phyloP scores from a whole-genome alignment of 2,888 invertebrate genomes.

The Dryococelus australis region DNA sequence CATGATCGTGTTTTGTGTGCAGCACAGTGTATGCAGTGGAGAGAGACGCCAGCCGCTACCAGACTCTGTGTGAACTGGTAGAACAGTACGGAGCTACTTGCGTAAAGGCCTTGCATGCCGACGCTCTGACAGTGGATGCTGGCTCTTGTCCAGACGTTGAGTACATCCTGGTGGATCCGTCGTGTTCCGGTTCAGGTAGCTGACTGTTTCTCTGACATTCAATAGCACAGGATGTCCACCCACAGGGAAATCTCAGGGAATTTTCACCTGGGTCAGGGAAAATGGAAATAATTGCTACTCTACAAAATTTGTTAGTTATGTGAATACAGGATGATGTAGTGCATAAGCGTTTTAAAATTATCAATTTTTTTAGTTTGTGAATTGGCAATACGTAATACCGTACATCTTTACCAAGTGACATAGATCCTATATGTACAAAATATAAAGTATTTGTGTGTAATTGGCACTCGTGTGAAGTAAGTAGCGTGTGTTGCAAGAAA shows the following conservation, averaged over 20 bases:
- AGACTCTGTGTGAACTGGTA: constrained; percentile 71
- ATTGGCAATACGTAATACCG: neutral
- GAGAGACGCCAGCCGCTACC: constrained; percentile 70
- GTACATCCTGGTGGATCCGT: constrained; percentile 95
- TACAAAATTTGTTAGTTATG: too few species aligned
- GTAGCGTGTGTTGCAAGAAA: too few species aligned
- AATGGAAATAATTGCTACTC: too few species aligned
- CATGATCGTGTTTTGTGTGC: constrained; percentile 33
- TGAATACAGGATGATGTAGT: too few species aligned
- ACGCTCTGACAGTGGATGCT: constrained; percentile 73
- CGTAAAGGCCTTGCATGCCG: constrained; percentile 68
- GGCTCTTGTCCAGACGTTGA: constrained; percentile 74
- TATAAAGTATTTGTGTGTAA: too few species aligned
- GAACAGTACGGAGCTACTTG: constrained; percentile 64
- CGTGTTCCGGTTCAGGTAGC: constrained; percentile 93
- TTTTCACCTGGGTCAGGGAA: too few species aligned
- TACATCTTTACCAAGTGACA: too few species aligned
- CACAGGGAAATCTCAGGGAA: too few species aligned
- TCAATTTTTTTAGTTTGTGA: neutral
- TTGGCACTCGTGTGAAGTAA: too few species aligned
- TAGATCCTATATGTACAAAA: too few species aligned
- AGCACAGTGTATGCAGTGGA: constrained; percentile 88
- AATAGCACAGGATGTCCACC: constrained; percentile 46
- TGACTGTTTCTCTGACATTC: neutral
- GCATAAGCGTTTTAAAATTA: too few species aligned